These are phyloP conservation scores for Fregetta grallaria DNA, from an alignment of 2,113 vertebrate genomes.

Conservation along the genomic window DNA sequence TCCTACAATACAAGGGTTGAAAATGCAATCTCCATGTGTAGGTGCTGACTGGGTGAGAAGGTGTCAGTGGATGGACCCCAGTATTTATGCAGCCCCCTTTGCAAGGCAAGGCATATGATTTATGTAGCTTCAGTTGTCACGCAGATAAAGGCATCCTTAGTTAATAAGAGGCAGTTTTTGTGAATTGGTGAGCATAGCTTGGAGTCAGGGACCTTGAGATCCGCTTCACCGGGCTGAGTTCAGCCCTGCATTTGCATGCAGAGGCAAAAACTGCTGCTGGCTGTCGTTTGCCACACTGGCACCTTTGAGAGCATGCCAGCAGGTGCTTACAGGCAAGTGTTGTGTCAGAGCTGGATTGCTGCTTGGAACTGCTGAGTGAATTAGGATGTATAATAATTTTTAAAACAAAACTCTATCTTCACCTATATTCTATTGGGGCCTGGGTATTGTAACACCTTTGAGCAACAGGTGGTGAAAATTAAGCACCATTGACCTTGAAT, in stretches of 20 bases:
- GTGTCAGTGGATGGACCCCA: not conserved
- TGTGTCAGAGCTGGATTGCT: not conserved
- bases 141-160: not conserved
- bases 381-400: not conserved
- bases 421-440: not conserved
- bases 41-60: not conserved
- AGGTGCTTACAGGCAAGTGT: fast-evolving
- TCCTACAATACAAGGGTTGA: not conserved
- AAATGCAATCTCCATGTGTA: not conserved
- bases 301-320: not conserved
- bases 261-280: not conserved
- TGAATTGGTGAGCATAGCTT: not conserved
- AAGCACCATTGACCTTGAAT: not conserved
- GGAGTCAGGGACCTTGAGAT: not conserved
- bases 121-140: not conserved
- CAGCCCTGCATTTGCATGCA: not conserved
- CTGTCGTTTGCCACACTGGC: fast-evolving
- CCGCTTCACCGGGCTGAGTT: not conserved
- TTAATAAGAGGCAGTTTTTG: not conserved
- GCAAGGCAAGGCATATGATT: not conserved
- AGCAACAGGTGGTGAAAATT: not conserved
- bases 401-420: not conserved
- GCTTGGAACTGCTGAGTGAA: not conserved
- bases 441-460: not conserved
- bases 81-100: not conserved